Evolutionary conservation across 2,888 invertebrate genomes (phyloP).

Genomic region (Thecocarcelia acutangulata): DNA sequence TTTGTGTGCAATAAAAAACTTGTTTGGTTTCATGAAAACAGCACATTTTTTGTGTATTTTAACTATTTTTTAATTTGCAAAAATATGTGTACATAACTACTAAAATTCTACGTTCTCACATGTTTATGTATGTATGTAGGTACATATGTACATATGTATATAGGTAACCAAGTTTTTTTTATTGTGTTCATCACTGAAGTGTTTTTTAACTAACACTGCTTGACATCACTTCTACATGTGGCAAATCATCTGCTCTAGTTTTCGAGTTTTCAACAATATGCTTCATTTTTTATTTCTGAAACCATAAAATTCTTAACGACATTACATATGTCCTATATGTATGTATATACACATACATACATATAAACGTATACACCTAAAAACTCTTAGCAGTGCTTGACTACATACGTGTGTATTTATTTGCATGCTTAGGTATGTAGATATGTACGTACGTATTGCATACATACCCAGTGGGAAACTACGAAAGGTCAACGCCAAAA

Average conservation of each 20-base stretch:
- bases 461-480: too few relatives aligned
- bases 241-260: conserved; percentile 47
- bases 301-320: conserved; percentile 34
- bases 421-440: not conserved
- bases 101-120: too few relatives aligned
- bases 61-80: too few relatives aligned
- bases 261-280: conserved; percentile 48
- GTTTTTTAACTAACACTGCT: conserved; percentile 6
- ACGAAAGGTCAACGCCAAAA: too few relatives aligned
- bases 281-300: conserved; percentile 26
- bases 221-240: conserved; percentile 30
- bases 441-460: not conserved
- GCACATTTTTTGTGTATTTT: too few relatives aligned
- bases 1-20: too few relatives aligned
- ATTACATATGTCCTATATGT: not conserved
- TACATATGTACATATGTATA: not conserved
- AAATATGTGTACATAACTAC: too few relatives aligned
- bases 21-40: too few relatives aligned
- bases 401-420: not conserved
- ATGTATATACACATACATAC: too few relatives aligned
- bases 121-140: too few relatives aligned
- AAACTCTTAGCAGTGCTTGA: not conserved
- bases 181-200: not conserved
- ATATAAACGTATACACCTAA: not conserved
- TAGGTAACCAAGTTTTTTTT: not conserved